Conservation (phyloP, 1,140 invertebrate genomes). For the Drosophila burlai region DNA sequence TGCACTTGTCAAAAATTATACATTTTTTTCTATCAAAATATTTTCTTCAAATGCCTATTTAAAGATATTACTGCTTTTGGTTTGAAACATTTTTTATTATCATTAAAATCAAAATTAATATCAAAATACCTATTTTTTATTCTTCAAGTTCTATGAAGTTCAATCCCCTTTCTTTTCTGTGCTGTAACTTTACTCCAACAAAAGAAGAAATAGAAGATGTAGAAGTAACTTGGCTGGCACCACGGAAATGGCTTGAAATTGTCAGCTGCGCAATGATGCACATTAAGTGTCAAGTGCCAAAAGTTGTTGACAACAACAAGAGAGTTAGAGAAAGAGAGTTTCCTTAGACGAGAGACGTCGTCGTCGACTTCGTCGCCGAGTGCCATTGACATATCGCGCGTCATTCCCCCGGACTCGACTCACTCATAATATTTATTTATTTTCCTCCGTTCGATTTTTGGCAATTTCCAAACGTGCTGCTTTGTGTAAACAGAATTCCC, state of each 20-base stretch:
- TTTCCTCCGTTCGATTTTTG: conserved; percentile 59
- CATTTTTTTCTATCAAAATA: neutral
- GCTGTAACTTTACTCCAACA: conserved; percentile 17
- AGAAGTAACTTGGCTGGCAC: conserved; percentile 63
- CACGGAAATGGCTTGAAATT: conserved; percentile 82
- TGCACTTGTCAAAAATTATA: conserved; percentile 3
- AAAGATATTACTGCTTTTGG: neutral
- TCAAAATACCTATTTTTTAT: neutral
- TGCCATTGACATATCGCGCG: conserved; percentile 46
- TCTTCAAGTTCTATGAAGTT: neutral
- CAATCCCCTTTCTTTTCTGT: neutral
- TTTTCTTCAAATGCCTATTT: neutral
- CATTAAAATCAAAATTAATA: neutral
- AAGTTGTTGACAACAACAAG: conserved; percentile 77
- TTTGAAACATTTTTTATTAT: neutral
- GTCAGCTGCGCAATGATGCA: conserved; percentile 82
- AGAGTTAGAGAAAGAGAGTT: conserved; percentile 17
- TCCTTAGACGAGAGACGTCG: neutral
- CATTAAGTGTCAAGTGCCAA: conserved; percentile 82
- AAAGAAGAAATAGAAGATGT: conserved; percentile 20
- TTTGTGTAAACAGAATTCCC: conserved; percentile 69
- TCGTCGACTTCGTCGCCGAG: conserved; percentile 17
- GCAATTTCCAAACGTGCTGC: conserved; percentile 65
- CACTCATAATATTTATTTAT: conserved; percentile 70
- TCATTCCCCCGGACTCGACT: conserved; percentile 37